Percentiles rank a stretch among this genome's conserved stretches.
These are phyloP conservation scores for Kradibia gibbosae DNA, from an alignment of 1,140 invertebrate species.

Conservation along the genomic window DNA sequence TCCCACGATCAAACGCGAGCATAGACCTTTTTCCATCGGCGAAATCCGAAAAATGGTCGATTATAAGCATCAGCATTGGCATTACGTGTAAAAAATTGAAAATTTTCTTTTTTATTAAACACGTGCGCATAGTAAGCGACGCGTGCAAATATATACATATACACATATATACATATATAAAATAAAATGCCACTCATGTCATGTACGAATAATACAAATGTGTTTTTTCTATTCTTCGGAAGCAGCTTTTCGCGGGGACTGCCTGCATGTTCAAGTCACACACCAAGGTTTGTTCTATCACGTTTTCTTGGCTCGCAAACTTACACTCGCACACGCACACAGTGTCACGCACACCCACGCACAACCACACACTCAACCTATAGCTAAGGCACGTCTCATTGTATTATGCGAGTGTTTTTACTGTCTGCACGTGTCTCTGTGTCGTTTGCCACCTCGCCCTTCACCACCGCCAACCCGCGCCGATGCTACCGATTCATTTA, in stretches of 20 bases:
- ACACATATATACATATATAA: background rate
- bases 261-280: constrained; percentile 72
- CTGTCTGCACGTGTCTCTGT: constrained; percentile 33
- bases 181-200: background rate
- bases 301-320: constrained; percentile 39
- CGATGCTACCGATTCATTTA: too few relatives aligned
- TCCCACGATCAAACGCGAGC: too few relatives aligned
- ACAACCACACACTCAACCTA: background rate
- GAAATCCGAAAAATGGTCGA: too few relatives aligned
- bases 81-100: too few relatives aligned
- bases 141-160: too few relatives aligned
- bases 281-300: constrained; percentile 68
- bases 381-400: too few relatives aligned
- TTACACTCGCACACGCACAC: background rate
- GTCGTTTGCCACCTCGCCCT: background rate
- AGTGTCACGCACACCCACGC: constrained; percentile 20
- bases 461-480: background rate
- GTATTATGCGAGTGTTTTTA: background rate
- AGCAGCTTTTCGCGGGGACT: constrained; percentile 72
- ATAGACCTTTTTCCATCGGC: too few relatives aligned
- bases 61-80: too few relatives aligned
- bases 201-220: constrained; percentile 23
- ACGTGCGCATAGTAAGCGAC: too few relatives aligned
- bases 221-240: constrained; percentile 52
- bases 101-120: too few relatives aligned